Conservation (phyloP, 2,888 invertebrate species). For the Lysandra coridon region DNA sequence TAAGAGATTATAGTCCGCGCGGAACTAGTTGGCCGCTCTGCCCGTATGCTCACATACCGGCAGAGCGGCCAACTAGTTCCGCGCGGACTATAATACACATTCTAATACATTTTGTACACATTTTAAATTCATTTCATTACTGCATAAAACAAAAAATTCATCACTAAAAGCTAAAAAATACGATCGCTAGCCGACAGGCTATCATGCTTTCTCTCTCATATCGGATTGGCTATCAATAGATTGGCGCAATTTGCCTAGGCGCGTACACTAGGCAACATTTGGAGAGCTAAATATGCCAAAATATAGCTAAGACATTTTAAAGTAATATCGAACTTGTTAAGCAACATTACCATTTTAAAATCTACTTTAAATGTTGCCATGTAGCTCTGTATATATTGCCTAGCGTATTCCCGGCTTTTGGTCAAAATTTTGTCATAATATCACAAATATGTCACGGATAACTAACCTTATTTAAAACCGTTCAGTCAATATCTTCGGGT, state of each 20-base stretch:
- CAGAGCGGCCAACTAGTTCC: too few relatives aligned
- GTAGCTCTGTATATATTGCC: too few relatives aligned
- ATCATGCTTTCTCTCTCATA: not conserved
- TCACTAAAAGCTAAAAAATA: not conserved
- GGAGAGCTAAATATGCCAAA: not conserved
- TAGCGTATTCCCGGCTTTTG: not conserved
- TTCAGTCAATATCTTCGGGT: slow-evolving; percentile 84
- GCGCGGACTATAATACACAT: too few relatives aligned
- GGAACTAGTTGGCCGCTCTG: too few relatives aligned
- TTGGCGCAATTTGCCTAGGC: not conserved
- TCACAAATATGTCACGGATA: slow-evolving; percentile 1
- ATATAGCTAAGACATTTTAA: not conserved
- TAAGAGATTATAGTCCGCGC: too few relatives aligned
- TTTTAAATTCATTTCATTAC: not conserved
- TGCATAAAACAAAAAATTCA: not conserved
- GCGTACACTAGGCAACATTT: not conserved
- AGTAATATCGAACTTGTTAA: not conserved
- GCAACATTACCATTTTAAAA: not conserved
- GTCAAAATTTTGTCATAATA: not conserved
- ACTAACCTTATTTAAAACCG: not conserved
- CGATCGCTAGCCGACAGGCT: not conserved
- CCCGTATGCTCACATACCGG: too few relatives aligned
- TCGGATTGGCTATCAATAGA: not conserved
- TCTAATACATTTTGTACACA: not conserved
- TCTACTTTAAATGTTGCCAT: not conserved